These are phyloP conservation scores for Drosophila gaucha DNA, from an alignment of 2,888 invertebrate genomes.

Conservation along the genomic window DNA sequence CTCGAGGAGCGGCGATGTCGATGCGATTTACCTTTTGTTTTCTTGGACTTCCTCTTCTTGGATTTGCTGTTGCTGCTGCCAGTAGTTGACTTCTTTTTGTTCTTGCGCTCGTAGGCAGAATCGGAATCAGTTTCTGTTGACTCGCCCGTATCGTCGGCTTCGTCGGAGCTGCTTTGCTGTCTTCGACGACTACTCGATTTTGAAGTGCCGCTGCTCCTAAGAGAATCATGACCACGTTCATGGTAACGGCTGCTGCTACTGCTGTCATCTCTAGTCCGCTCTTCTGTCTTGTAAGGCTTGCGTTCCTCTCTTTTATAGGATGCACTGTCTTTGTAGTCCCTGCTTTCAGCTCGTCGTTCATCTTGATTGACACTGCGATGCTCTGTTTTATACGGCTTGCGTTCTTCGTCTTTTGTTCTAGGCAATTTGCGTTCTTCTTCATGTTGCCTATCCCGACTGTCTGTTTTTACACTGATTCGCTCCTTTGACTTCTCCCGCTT, in stretches of 20 bases:
- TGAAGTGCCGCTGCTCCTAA: constrained; percentile 34
- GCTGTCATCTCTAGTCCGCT: constrained; percentile 15
- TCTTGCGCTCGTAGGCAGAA: constrained; percentile 67
- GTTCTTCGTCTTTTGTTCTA: constrained; percentile 40
- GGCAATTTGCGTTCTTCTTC: constrained; percentile 34
- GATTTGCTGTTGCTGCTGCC: constrained; percentile 57
- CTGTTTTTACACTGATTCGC: constrained; percentile 11
- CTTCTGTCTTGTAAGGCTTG: constrained; percentile 20
- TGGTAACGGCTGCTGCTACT: constrained; percentile 41
- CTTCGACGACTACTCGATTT: constrained; percentile 35
- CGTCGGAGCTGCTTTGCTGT: constrained; percentile 59
- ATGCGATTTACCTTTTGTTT: constrained; percentile 66
- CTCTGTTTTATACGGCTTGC: constrained; percentile 25
- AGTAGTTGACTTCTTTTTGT: constrained; percentile 60
- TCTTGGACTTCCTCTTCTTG: constrained; percentile 70
- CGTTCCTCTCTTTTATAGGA: constrained; percentile 26
- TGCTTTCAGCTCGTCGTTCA: constrained; percentile 23
- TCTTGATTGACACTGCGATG: constrained; percentile 16
- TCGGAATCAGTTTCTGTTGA: constrained; percentile 71
- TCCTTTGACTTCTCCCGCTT: constrained; percentile 45
- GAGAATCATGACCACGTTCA: constrained; percentile 25
- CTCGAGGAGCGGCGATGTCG: constrained; percentile 33
- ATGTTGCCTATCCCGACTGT: constrained; percentile 25
- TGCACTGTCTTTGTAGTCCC: constrained; percentile 21
- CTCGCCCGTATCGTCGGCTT: constrained; percentile 66